A percentile compares a stretch with the other conserved stretches of the same genome.
Conservation (phyloP, 2,888 invertebrate genomes). For the Netelia melanura region DNA sequence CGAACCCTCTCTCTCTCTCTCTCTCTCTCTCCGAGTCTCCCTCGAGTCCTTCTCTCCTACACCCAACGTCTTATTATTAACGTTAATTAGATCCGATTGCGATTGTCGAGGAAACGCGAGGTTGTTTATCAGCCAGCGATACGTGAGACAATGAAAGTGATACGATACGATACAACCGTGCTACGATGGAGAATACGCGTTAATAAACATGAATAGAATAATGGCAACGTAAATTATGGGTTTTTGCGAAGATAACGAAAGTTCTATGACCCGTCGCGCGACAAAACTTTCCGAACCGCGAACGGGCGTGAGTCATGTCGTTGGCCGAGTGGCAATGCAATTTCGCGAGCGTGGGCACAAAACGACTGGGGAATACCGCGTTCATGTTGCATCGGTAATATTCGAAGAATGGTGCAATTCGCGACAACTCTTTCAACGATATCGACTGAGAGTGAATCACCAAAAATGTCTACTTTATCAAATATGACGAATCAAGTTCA, state of each 20-base stretch:
- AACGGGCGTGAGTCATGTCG: constrained; percentile 54
- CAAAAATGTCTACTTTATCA: neutral
- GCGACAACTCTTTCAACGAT: constrained; percentile 37
- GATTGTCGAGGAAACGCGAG: constrained; percentile 26
- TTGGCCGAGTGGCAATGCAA: constrained; percentile 39
- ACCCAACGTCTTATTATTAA: constrained; percentile 50
- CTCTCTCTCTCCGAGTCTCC: neutral
- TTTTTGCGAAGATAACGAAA: constrained; percentile 46
- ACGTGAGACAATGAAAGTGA: constrained; percentile 54
- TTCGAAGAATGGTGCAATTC: constrained; percentile 42
- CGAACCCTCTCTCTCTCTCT: neutral
- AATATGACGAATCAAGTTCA: neutral
- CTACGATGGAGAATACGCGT: constrained; percentile 15
- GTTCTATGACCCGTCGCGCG: constrained; percentile 64
- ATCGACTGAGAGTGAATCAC: constrained; percentile 41
- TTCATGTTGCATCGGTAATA: constrained; percentile 45
- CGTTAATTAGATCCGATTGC: constrained; percentile 59
- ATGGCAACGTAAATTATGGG: constrained; percentile 58
- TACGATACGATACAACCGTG: constrained; percentile 8
- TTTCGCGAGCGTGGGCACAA: constrained; percentile 57
- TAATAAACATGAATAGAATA: constrained; percentile 39
- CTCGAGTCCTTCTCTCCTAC: constrained; percentile 15
- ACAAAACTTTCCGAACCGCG: constrained; percentile 51
- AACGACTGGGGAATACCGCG: constrained; percentile 61
- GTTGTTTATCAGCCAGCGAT: neutral